phyloP scores from a whole-genome alignment of 2,888 invertebrate genomes.

The Dysmachus trigonus region DNA sequence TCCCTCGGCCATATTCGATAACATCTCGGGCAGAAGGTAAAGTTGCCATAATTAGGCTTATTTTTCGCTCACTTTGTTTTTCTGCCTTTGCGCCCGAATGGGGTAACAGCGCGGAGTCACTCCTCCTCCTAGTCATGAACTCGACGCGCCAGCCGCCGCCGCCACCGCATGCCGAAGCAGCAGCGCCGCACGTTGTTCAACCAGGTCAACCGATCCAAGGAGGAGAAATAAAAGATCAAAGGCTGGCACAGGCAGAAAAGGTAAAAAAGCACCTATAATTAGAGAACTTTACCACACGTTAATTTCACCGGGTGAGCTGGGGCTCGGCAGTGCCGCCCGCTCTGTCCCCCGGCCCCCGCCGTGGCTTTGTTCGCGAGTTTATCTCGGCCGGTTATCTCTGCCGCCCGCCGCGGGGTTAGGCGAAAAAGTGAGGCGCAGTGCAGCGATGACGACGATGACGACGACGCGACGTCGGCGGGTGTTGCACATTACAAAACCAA shows the following conservation, averaged over 20 bases:
- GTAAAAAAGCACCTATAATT: constrained; percentile 53
- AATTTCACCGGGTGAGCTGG: constrained; percentile 50
- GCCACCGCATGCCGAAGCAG: too few relatives aligned
- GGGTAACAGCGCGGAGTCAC: constrained; percentile 1
- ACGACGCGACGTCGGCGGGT: constrained; percentile 3
- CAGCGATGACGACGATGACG: not conserved
- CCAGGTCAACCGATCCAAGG: constrained; percentile 25
- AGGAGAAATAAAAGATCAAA: constrained; percentile 30
- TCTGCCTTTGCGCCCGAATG: constrained; percentile 1
- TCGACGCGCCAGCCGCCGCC: not conserved
- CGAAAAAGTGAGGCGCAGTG: constrained; percentile 1
- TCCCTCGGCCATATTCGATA: constrained; percentile 5
- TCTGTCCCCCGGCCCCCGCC: constrained; percentile 44
- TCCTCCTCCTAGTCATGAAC: constrained; percentile 27
- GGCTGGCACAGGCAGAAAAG: constrained; percentile 23
- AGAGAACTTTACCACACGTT: constrained; percentile 55
- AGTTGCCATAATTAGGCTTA: constrained; percentile 48
- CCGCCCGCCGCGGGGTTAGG: constrained; percentile 15
- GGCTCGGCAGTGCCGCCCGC: constrained; percentile 50
- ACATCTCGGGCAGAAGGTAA: constrained; percentile 43
- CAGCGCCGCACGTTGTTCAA: constrained; percentile 7
- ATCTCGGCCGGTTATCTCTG: constrained; percentile 42
- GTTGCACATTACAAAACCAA: constrained; percentile 29
- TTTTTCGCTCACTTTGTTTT: constrained; percentile 48
- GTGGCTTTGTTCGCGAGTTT: constrained; percentile 49